Percentiles rank a stretch among this genome's conserved stretches.
phyloP scores from a whole-genome alignment of 2,113 vertebrate genomes.

The Uropsilus gracilis region DNA sequence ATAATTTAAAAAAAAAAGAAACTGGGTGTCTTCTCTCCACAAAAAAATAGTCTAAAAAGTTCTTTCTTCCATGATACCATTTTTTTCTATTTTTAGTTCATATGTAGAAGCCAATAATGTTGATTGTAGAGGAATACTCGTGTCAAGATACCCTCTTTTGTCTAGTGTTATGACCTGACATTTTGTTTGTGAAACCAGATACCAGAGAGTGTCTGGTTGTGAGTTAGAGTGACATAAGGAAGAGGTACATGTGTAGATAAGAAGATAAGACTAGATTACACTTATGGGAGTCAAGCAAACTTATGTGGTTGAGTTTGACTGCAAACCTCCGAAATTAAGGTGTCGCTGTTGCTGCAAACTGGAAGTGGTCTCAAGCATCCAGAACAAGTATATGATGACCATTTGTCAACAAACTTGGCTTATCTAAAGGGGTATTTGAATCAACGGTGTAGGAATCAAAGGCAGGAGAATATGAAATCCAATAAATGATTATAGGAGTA shows the following conservation, averaged over 20 bases:
- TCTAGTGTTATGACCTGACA: not conserved
- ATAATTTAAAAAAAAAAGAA: too few species aligned
- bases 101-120: not conserved
- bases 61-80: not conserved
- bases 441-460: not conserved
- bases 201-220: not conserved
- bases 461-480: not conserved
- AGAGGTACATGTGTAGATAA: not conserved
- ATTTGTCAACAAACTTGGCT: not conserved
- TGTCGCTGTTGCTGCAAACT: not conserved
- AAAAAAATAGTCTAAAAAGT: not conserved
- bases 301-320: not conserved
- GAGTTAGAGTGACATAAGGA: not conserved
- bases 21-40: not conserved
- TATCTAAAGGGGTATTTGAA: not conserved
- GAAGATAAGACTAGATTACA: not conserved
- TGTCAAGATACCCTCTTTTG: not conserved
- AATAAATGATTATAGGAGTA: not conserved
- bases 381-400: not conserved
- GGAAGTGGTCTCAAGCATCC: not conserved
- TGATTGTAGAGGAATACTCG: not conserved
- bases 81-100: not conserved
- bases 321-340: not conserved
- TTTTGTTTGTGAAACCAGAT: not conserved
- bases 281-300: not conserved